Conservation (phyloP, 2,113 vertebrate species). For the Pheucticus melanocephalus region DNA sequence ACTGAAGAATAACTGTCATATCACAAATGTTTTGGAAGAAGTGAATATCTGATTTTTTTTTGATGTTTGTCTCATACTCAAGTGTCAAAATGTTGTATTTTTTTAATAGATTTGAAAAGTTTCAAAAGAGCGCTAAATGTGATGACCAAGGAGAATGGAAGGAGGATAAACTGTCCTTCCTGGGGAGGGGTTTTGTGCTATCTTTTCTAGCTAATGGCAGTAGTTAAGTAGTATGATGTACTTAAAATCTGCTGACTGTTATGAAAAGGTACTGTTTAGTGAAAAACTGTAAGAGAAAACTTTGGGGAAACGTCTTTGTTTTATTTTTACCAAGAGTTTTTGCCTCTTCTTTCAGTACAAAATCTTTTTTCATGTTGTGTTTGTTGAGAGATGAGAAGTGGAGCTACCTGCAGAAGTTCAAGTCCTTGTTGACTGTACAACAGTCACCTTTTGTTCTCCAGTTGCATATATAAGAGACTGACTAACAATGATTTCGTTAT, state of each 20-base stretch:
- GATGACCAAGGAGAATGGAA: not conserved
- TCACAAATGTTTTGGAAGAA: not conserved
- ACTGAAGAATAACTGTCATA: not conserved
- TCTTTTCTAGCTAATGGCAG: not conserved
- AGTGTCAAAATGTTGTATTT: not conserved
- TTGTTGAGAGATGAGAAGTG: not conserved
- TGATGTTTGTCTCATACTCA: not conserved
- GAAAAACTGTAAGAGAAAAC: not conserved
- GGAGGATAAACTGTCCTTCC: not conserved
- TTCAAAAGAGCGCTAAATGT: not conserved
- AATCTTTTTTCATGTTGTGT: not conserved
- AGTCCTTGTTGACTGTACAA: not conserved
- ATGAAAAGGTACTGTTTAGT: not conserved
- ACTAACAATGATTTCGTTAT: conserved; percentile 32
- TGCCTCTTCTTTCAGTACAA: not conserved
- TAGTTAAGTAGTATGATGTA: not conserved
- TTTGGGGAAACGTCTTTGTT: not conserved
- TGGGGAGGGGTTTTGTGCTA: not conserved
- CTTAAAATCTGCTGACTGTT: not conserved
- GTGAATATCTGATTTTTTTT: not conserved
- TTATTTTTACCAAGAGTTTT: not conserved
- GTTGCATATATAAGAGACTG: not conserved
- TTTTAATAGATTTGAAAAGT: not conserved
- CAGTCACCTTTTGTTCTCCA: conserved; percentile 18
- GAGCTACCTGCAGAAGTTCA: not conserved